Percentiles rank a stretch among this genome's conserved stretches.
Conservation (phyloP, 2,888 invertebrate genomes). For the Osmoderma eremita region DNA sequence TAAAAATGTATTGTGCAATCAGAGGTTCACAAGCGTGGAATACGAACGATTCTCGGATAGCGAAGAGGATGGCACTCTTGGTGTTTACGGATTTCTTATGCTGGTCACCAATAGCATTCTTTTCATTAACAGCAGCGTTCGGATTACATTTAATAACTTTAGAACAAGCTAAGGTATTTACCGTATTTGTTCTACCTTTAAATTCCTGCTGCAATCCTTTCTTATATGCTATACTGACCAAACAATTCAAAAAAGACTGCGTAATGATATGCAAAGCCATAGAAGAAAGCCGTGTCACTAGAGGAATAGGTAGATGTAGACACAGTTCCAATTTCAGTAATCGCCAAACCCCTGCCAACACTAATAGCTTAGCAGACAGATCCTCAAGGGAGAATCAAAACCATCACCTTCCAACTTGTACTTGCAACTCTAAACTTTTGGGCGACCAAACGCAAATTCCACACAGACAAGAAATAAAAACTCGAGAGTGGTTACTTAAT, state of each 20-base stretch:
- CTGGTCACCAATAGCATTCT: constrained; percentile 98
- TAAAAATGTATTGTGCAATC: constrained; percentile 98
- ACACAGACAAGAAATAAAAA: constrained; percentile 54
- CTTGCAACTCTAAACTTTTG: constrained; percentile 68
- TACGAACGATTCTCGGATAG: constrained; percentile 95
- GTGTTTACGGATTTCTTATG: constrained; percentile 98
- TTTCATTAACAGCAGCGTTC: constrained; percentile 92
- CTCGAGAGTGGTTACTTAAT: constrained; percentile 62
- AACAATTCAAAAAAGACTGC: constrained; percentile 98
- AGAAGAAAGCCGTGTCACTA: constrained; percentile 90
- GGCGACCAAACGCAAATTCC: constrained; percentile 58
- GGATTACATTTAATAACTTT: constrained; percentile 90
- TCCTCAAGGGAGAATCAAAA: constrained; percentile 78
- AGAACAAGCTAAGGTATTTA: constrained; percentile 95
- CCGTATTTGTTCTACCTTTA: constrained; percentile 93
- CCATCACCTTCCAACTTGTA: constrained; percentile 68
- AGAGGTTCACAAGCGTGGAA: constrained; percentile 98
- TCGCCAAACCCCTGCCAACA: constrained; percentile 86
- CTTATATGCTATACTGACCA: constrained; percentile 96
- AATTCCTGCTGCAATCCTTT: constrained; percentile 99
- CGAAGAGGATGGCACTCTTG: constrained; percentile 94
- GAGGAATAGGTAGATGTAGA: constrained; percentile 86
- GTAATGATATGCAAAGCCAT: constrained; percentile 95
- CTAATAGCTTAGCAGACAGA: constrained; percentile 83
- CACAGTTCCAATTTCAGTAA: constrained; percentile 90